Base-by-base conservation (phyloP, 2,888 invertebrate species). In the Smittia sp. region DNA sequence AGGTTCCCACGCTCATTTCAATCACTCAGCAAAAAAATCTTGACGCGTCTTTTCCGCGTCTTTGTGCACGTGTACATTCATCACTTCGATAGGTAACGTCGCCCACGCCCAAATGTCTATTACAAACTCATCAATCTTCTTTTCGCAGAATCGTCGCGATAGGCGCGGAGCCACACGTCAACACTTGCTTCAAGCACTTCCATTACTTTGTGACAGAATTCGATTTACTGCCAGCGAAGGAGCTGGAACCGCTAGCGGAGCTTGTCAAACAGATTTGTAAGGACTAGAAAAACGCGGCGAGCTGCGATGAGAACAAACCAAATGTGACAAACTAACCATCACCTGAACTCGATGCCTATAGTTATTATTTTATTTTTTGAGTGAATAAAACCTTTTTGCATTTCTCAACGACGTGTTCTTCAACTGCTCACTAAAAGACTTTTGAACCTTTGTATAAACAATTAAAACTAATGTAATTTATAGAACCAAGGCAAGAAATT, bases 21-120 rank as follows among this genome's bases (percentile, higher is more conserved):
- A 27, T 86, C 86, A 27, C 85, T 90, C 13, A 93, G 93, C 79
- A 89, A 92, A 78, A 96, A 96, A 83, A 94, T 96, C 76, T 82
- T 96, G 77, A 94, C 94, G 0, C 85, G 95, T 68, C 83, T 96
- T 58, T 95, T 94, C 82, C 85, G 95, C 76, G 94, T 96, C 1
- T 96, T 96, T 81, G 95, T 96, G 0, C 95, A 96, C 81, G 94
- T 95, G 58, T 96, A 96, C 80, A 96, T 96, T 76, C 95, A 96
- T 83, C 96, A 96, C 81, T 96, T 96, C 81, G 94, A 96, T 80
- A 87, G 93, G 78, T 86, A 96, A 75, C 7, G 15, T 38, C 27
- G 15, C 13, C 46, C 11, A 20, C 24, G n/a, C 27, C 13, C n/a
- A 24, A 1, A 13, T 46, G 2, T 11, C 2, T 41, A 24, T 58